Evolutionary conservation across 2,888 invertebrate species (phyloP).

Genomic region (Epirrhoe alternata): DNA sequence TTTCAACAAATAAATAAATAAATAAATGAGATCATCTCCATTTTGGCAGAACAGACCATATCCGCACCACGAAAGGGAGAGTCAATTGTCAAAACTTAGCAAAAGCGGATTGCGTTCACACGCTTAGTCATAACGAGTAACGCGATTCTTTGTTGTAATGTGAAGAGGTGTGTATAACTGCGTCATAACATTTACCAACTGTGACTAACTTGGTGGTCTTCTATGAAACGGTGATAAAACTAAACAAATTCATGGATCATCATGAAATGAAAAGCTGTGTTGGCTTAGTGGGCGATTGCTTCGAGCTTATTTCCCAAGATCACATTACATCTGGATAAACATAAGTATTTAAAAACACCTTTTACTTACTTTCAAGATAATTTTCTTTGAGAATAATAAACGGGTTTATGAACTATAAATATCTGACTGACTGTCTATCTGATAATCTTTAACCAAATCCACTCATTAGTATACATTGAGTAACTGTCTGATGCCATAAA

Average conservation of each 20-base stretch:
- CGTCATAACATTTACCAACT: background rate
- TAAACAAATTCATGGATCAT: background rate
- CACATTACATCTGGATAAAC: too few relatives aligned
- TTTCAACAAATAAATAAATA: too few relatives aligned
- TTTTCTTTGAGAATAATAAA: background rate
- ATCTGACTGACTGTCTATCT: background rate
- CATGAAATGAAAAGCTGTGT: too few relatives aligned
- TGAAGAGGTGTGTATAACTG: background rate
- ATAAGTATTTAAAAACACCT: too few relatives aligned
- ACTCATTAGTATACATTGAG: background rate
- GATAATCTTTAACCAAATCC: background rate
- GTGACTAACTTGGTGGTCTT: background rate
- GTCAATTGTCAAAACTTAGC: conserved; percentile 32
- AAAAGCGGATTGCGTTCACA: conserved; percentile 31
- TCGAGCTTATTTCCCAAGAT: too few relatives aligned
- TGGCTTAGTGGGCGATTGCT: too few relatives aligned
- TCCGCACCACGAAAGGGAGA: conserved; percentile 30
- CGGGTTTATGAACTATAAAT: background rate
- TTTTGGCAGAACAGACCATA: conserved; percentile 19
- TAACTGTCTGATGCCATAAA: conserved; percentile 1
- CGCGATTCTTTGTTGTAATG: conserved; percentile 2
- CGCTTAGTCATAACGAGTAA: conserved; percentile 11
- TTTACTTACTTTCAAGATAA: too few relatives aligned
- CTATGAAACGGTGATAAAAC: background rate
- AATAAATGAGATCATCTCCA: too few relatives aligned